Evolutionary conservation across 2,113 vertebrate genomes (phyloP).

Genomic region (Neotoma lepida): DNA sequence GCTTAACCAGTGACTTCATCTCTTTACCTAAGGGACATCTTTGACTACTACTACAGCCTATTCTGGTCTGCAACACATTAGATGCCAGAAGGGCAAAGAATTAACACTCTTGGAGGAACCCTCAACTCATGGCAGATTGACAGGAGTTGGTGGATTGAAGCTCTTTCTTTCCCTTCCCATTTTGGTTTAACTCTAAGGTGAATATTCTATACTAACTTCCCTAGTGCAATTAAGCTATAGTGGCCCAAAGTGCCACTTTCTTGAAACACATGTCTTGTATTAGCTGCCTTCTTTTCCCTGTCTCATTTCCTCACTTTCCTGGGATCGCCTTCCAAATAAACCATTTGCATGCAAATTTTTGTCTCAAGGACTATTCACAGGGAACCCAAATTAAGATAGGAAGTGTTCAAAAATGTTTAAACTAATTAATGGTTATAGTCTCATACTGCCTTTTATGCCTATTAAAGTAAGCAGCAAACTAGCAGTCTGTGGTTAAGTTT

Average conservation of each 20-base stretch:
- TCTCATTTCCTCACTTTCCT: conserved; percentile 21
- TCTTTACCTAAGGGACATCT: background rate
- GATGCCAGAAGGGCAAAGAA: conserved; percentile 23
- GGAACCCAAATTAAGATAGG: conserved; percentile 27
- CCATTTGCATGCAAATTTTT: conserved; percentile 51
- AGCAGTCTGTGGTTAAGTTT: conserved; percentile 31
- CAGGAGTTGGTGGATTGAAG: background rate
- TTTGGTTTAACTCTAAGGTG: background rate
- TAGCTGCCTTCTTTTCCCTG: conserved; percentile 17
- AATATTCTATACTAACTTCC: background rate
- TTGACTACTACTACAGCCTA: background rate
- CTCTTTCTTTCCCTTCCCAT: background rate
- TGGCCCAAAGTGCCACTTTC: background rate
- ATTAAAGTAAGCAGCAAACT: conserved; percentile 22
- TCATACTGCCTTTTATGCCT: conserved; percentile 38
- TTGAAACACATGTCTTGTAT: conserved; percentile 41
- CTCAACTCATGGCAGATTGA: background rate
- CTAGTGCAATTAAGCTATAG: background rate
- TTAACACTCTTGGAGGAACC: background rate
- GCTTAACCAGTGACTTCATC: background rate
- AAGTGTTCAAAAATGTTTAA: conserved; percentile 45
- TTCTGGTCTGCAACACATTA: background rate
- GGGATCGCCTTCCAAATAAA: conserved; percentile 26
- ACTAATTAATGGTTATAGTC: conserved; percentile 59
- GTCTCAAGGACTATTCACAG: conserved; percentile 30